Evolutionary conservation across 2,113 vertebrate species (phyloP).

Genomic region (Cryptoleucopteryx plumbea): DNA sequence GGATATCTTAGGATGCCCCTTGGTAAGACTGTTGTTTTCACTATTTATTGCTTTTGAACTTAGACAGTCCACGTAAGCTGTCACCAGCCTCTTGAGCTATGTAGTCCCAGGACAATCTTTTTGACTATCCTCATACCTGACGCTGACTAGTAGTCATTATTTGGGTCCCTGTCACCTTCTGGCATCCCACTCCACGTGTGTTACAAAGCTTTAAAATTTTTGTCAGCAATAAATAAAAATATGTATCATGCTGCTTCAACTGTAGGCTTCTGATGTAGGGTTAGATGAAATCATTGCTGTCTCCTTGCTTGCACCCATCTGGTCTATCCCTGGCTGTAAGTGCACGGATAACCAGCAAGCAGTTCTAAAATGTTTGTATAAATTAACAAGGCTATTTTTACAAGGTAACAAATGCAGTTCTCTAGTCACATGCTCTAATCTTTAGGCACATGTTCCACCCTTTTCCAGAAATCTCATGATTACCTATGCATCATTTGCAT

Average conservation of each 20-base stretch:
- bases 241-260: background rate
- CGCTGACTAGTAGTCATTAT: background rate
- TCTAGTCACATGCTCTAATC: background rate
- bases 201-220: background rate
- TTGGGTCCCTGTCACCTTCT: background rate
- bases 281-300: background rate
- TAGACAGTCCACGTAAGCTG: background rate
- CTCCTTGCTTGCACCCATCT: background rate
- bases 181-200: background rate
- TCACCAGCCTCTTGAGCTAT: background rate
- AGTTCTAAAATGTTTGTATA: background rate
- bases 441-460: background rate
- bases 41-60: background rate
- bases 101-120: background rate
- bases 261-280: background rate
- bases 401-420: background rate
- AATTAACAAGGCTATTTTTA: background rate
- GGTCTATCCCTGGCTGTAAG: background rate
- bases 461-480: background rate
- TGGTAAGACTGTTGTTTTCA: background rate
- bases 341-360: background rate
- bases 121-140: background rate
- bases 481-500: background rate
- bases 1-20: background rate
- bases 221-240: background rate